phyloP scores from a whole-genome alignment of 2,797 vertebrate species.

The Oryzias sinensis region DNA sequence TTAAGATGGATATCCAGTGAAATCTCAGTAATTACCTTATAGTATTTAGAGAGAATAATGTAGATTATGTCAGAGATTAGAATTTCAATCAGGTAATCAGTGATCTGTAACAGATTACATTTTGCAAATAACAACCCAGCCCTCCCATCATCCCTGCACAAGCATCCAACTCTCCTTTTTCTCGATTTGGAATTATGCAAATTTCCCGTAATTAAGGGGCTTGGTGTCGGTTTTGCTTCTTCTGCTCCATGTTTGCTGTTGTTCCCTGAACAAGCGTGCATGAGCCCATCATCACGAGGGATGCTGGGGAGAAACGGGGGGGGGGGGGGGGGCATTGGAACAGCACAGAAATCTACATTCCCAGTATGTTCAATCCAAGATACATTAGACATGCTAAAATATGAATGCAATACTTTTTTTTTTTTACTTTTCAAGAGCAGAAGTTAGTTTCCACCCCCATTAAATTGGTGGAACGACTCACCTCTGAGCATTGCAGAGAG shows the following conservation, averaged over 20 bases:
- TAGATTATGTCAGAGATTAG: slow-evolving; percentile 64
- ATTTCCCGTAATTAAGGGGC: slow-evolving; percentile 58
- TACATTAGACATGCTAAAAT: slow-evolving; percentile 2
- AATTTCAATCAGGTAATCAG: slow-evolving; percentile 70
- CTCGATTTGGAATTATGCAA: slow-evolving; percentile 54
- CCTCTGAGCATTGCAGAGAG: slow-evolving; percentile 21
- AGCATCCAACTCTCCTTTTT: slow-evolving; percentile 31
- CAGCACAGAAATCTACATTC: slow-evolving; percentile 1
- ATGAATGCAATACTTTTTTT: neutral
- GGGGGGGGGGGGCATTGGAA: slow-evolving; percentile 47
- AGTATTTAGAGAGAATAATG: slow-evolving; percentile 59
- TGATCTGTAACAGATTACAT: slow-evolving; percentile 69
- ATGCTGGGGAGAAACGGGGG: slow-evolving; percentile 28
- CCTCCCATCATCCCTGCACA: slow-evolving; percentile 26
- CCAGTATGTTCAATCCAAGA: neutral
- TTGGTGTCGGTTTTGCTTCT: slow-evolving; percentile 46
- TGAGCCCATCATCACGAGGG: slow-evolving; percentile 47
- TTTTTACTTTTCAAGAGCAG: neutral
- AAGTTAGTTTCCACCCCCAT: slow-evolving; percentile 14
- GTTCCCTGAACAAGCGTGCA: slow-evolving; percentile 57
- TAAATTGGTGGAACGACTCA: slow-evolving; percentile 47
- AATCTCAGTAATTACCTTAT: slow-evolving; percentile 58
- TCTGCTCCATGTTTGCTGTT: slow-evolving; percentile 37
- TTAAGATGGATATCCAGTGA: slow-evolving; percentile 53
- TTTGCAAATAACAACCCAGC: slow-evolving; percentile 48